These are phyloP conservation scores for Aporrectodea caliginosa DNA, from an alignment of 1,140 invertebrate species.

Conservation along the genomic window DNA sequence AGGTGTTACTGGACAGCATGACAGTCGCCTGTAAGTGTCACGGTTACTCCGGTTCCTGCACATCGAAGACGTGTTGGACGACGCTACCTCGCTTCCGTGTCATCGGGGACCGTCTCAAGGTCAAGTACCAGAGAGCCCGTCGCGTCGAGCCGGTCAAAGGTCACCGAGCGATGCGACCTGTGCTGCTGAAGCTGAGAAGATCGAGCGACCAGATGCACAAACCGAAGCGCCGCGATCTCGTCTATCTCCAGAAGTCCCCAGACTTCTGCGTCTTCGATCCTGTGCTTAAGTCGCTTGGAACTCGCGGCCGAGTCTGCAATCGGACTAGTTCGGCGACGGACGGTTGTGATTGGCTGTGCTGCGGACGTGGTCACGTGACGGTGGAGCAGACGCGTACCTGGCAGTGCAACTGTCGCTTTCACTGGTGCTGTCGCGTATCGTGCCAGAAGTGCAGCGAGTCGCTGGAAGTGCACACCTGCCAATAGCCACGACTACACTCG, in stretches of 20 bases:
- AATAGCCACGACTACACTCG: conserved; percentile 39
- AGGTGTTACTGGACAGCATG: conserved; percentile 53
- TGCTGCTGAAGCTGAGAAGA: conserved; percentile 8
- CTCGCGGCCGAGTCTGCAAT: conserved; percentile 58
- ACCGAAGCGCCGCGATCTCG: conserved; percentile 84
- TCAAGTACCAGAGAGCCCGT: conserved; percentile 75
- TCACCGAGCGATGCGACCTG: conserved; percentile 37
- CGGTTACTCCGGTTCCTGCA: conserved; percentile 91
- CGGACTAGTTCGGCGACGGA: conserved; percentile 54
- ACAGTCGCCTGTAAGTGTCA: conserved; percentile 79
- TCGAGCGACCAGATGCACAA: conserved; percentile 57
- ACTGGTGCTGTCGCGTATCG: conserved; percentile 59
- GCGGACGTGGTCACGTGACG: conserved; percentile 60
- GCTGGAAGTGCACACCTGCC: conserved; percentile 55
- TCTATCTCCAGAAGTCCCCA: conserved; percentile 81
- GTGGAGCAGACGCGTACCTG: conserved; percentile 51
- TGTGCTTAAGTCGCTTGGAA: conserved; percentile 44
- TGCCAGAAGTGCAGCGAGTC: conserved; percentile 55
- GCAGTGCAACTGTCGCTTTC: conserved; percentile 59
- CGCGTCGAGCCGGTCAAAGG: conserved; percentile 61
- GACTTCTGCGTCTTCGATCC: conserved; percentile 73
- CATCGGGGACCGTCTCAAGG: conserved; percentile 75
- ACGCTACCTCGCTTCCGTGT: conserved; percentile 80
- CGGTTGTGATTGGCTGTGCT: conserved; percentile 60
- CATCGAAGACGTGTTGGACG: conserved; percentile 92